Evolutionary conservation across 2,113 vertebrate genomes (phyloP).

Genomic region (Rhombomys opimus): DNA sequence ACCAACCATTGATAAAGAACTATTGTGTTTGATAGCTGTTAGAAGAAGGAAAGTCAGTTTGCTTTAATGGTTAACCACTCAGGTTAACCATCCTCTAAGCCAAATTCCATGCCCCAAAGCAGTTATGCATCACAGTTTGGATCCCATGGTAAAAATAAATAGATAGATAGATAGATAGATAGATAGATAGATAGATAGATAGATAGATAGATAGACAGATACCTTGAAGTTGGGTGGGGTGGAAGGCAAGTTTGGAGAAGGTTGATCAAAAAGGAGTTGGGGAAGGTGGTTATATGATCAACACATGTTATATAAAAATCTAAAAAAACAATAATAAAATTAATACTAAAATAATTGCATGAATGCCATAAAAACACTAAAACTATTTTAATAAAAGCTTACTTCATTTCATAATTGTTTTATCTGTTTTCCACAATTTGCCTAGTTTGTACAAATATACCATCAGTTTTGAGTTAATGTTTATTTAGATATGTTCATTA

Average conservation of each 20-base stretch:
- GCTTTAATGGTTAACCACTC: neutral
- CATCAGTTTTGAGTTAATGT: neutral
- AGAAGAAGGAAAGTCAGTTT: neutral
- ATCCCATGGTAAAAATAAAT: neutral
- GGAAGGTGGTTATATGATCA: neutral
- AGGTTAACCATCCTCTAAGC: neutral
- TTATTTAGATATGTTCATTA: neutral
- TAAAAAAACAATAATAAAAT: neutral
- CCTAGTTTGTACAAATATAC: neutral
- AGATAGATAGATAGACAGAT: no score
- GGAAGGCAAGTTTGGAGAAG: neutral
- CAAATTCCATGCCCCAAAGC: neutral
- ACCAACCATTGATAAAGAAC: fast-evolving
- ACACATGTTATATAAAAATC: neutral
- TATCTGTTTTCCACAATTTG: neutral
- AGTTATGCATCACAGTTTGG: neutral
- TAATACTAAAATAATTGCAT: neutral
- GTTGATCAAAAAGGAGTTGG: neutral
- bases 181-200: no score
- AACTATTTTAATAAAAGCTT: slow-evolving; percentile 35
- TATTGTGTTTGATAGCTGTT: no score
- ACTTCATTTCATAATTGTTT: neutral
- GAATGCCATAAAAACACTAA: neutral
- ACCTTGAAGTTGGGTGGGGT: neutral
- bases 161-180: neutral